phyloP scores from a whole-genome alignment of 2,113 vertebrate species.

The Chionomys nivalis region DNA sequence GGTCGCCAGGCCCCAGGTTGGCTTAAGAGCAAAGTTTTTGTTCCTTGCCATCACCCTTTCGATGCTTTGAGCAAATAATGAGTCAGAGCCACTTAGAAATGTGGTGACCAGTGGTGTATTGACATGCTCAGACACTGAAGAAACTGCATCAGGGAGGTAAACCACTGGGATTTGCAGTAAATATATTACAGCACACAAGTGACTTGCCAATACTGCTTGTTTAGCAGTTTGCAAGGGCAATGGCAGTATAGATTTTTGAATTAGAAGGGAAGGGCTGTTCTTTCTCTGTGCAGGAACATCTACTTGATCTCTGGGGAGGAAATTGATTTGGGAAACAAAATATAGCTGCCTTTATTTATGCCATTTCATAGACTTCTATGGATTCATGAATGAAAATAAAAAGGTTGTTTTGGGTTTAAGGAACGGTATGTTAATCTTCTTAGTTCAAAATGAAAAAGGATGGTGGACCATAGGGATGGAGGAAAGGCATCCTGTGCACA shows the following conservation, averaged over 20 bases:
- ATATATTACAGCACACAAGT: conserved; percentile 90
- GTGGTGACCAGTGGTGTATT: conserved; percentile 84
- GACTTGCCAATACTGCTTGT: conserved; percentile 92
- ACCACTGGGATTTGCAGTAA: conserved; percentile 88
- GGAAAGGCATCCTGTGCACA: neutral
- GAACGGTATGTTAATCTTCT: conserved; percentile 70
- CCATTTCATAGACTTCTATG: conserved; percentile 83
- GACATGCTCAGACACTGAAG: conserved; percentile 84
- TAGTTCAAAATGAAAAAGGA: conserved; percentile 66
- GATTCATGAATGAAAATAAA: conserved; percentile 84
- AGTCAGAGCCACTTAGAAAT: conserved; percentile 81
- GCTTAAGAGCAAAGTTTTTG: conserved; percentile 27
- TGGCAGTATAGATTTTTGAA: conserved; percentile 91
- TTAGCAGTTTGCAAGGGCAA: conserved; percentile 91
- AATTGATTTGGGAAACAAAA: conserved; percentile 88
- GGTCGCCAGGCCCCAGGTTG: neutral
- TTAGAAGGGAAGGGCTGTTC: conserved; percentile 88
- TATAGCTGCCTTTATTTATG: conserved; percentile 81
- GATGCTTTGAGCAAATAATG: conserved; percentile 81
- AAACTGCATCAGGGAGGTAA: conserved; percentile 85
- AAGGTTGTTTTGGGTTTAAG: conserved; percentile 78
- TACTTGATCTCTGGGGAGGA: conserved; percentile 86
- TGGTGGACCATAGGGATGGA: neutral
- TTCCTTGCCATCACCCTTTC: conserved; percentile 66
- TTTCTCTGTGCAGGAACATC: conserved; percentile 86